phyloP scores from a whole-genome alignment of 64 coral and sea anemone genomes.

The Hydrozoanthus tunicans region DNA sequence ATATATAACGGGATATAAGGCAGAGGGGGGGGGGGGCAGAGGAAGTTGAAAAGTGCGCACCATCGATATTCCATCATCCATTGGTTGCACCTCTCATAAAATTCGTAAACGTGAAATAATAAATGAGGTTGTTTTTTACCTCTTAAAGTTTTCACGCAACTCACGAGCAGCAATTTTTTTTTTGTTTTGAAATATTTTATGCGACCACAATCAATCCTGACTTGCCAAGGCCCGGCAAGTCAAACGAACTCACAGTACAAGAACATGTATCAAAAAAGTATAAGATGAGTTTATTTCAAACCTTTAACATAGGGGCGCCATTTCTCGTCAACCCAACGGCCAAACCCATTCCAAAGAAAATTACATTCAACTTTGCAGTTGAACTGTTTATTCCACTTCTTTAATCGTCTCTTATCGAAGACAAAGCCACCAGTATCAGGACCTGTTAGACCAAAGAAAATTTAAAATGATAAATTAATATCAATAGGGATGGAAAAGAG shows the following conservation, averaged over 20 bases:
- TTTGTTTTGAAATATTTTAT: too few relatives aligned
- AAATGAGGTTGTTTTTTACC: too few relatives aligned
- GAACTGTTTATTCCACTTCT: not conserved
- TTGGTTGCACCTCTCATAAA: too few relatives aligned
- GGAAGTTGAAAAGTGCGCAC: too few relatives aligned
- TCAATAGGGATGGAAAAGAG: too few relatives aligned
- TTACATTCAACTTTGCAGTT: constrained; percentile 11
- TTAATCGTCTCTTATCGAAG: not conserved
- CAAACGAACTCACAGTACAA: not conserved
- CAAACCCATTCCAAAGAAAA: constrained; percentile 46
- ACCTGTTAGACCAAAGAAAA: not conserved
- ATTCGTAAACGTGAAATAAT: too few relatives aligned
- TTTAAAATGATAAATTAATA: not conserved
- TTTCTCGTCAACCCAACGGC: constrained; percentile 40
- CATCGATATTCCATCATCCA: too few relatives aligned
- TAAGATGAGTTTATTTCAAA: not conserved
- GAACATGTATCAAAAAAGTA: not conserved
- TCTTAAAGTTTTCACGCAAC: too few relatives aligned
- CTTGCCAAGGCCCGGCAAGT: not conserved
- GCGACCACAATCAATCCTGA: too few relatives aligned
- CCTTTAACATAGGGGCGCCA: constrained; percentile 40
- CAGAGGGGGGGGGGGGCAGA: too few relatives aligned
- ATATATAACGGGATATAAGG: too few relatives aligned
- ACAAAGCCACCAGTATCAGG: not conserved
- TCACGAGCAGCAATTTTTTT: too few relatives aligned